Percentiles rank a stretch among this genome's conserved stretches.
phyloP scores from a whole-genome alignment of 2,888 invertebrate species.

The Tenodera sinensis region DNA sequence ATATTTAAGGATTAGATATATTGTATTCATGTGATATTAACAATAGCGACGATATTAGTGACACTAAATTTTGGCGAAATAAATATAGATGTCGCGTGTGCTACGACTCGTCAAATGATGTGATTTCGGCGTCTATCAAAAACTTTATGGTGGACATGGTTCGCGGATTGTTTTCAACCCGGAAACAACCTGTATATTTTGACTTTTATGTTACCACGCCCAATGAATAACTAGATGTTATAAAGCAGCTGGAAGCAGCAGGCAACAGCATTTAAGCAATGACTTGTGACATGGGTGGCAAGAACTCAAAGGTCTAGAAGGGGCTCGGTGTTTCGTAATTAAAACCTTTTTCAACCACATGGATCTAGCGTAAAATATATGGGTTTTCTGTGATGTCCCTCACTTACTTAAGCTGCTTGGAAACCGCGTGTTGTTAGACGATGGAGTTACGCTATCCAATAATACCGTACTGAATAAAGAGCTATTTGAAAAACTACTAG shows the following conservation, averaged over 20 bases:
- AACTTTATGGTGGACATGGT: too few species aligned
- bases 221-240: neutral
- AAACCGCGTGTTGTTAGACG: neutral
- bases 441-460: neutral
- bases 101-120: too few species aligned
- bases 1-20: too few species aligned
- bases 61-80: too few species aligned
- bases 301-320: neutral
- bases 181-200: neutral
- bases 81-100: too few species aligned
- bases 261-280: neutral
- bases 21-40: too few species aligned
- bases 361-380: too few species aligned
- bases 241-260: neutral
- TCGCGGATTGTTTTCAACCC: too few species aligned
- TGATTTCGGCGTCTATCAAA: too few species aligned
- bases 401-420: neutral
- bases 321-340: neutral
- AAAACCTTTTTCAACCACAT: neutral
- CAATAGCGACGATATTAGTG: too few species aligned
- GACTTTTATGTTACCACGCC: neutral
- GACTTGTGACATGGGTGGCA: neutral
- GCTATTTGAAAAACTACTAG: neutral
- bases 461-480: neutral
- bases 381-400: too few species aligned